Base-by-base conservation (phyloP, 2,113 vertebrate species). In the Hyperopisus bebe region DNA sequence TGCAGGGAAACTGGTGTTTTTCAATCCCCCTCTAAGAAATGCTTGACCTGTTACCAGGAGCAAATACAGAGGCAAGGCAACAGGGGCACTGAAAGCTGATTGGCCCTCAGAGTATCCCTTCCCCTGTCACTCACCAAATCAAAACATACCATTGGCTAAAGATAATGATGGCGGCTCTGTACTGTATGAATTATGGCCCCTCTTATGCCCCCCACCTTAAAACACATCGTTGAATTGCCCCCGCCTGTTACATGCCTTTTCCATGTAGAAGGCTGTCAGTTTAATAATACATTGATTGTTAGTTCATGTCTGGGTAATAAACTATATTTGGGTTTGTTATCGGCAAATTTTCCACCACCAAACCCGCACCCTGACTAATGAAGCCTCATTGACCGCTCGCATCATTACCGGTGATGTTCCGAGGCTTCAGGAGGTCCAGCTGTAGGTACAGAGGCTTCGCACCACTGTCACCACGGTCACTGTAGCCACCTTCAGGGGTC, bases 381-480 rank as follows among this genome's bases (percentile, higher is more conserved):
- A n/a, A 24, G 15, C 47, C n/a, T 55, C 11, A 2, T 9, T 42
- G 21, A 15, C 31, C 2, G 39, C n/a, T 24, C 21, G 42, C 35
- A 1, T 39, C 42, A 27, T 90, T 91, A 98, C 98, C 97, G 0
- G 97, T 98, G 91, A 98, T 95, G 92, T 98, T 98, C 90, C 92
- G 91, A 1, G 93, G 91, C 90, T 21, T 87, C 51, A 96, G 95
- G 47, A 98, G 92, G 92, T 98, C 94, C 80, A 97, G 94, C 92
- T 98, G 96, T 0, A 98, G 92, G 90, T 95, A 97, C 1, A 94
- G 95, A 0, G 93, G 93, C 74, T 93, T 93, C 93, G 94, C 5
- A 1, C 88, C 90, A 85, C 44, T 84, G 53, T 89, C 82, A 1
- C 88, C 90, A 86, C 87, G 91, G 89, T 31, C 19, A 44, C 91